Base-by-base conservation (phyloP, 2,113 vertebrate species). In the Hylia prasina region DNA sequence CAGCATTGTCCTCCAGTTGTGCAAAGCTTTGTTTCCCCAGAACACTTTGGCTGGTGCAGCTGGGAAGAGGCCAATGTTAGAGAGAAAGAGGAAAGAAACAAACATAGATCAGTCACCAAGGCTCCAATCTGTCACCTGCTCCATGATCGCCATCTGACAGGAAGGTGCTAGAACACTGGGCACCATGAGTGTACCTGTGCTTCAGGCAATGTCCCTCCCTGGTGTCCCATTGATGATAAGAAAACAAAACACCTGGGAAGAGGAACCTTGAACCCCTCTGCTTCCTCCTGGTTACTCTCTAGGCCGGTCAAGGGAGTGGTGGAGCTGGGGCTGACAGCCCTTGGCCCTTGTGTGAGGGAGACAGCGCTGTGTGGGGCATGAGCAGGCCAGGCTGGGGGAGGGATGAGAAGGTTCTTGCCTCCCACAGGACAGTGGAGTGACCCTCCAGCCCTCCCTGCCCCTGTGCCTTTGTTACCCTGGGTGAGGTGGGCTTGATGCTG, bases 51-150 rank as follows among this genome's bases (percentile, higher is more conserved):
- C 45, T 83, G 54, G 63, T 70, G 47, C 40, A 31, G 18, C 11
- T 81, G 80, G 22, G 69, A 90, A 82, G 22, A 48, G 50, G 44
- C 33, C 50, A 39, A 2, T 44, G 44, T 39, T 10, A 71, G 37
- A 44, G 42, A 80, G 35, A 70, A 87, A 63, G 68, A 92, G 53
- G 68, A 94, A 94, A 75, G 30, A 72, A 25, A 42, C 21, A 51
- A 69, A 53, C 89, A 77, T 37, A 77, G 69, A 70, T 66, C 60
- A 82, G 44, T 89, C 87, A 54, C 11, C 21, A 64, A 48, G 80
- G 64, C 44, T 33, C 33, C 75, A 45, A 31, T 51, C 28, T 3
- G 3, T 66, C 69, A 78, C 23, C 50, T 56, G 58, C 68, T 92
- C 12, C 27, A 27, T 27, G 16, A 33, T 53, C 57, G 58, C 28